These are phyloP conservation scores for Chelidonichthys spinosus DNA, from an alignment of 2,797 vertebrate genomes.

Conservation along the genomic window DNA sequence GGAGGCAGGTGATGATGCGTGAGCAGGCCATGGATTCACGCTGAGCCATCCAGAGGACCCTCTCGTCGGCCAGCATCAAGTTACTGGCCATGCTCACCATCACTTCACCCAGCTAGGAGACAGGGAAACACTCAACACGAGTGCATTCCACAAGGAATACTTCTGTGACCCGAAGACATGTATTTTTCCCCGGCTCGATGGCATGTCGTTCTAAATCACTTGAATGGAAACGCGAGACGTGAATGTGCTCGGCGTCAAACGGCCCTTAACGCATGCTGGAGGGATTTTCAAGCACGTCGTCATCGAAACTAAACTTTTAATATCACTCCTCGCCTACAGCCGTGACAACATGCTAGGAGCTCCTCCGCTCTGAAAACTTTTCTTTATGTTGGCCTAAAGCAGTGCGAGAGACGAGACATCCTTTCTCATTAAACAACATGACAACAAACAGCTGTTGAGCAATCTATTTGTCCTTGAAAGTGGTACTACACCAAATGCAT, in stretches of 20 bases:
- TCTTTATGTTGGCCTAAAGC: constrained; percentile 14
- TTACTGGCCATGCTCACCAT: constrained; percentile 98
- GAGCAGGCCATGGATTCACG: constrained; percentile 93
- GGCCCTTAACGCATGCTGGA: constrained; percentile 17
- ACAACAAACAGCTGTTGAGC: constrained; percentile 50
- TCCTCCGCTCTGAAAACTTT: constrained; percentile 12
- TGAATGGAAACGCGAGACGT: constrained; percentile 6
- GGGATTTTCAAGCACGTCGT: constrained; percentile 22
- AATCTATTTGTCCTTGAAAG: constrained; percentile 26
- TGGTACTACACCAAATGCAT: not conserved
- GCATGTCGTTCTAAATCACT: not conserved
- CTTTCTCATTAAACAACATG: constrained; percentile 46
- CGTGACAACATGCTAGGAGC: not conserved
- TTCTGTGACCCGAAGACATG: not conserved
- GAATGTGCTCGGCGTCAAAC: constrained; percentile 13
- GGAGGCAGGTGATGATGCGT: constrained; percentile 92
- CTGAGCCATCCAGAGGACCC: constrained; percentile 95
- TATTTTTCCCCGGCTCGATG: not conserved
- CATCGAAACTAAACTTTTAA: constrained; percentile 15
- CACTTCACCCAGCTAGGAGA: constrained; percentile 90
- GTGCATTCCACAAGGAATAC: not conserved
- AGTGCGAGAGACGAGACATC: constrained; percentile 30
- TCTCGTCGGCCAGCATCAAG: constrained; percentile 95
- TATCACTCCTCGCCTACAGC: not conserved
- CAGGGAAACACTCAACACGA: not conserved